Percentiles rank a stretch among this genome's conserved stretches.
phyloP scores from a whole-genome alignment of 2,888 invertebrate genomes.

The Archaeoteleia sp. region DNA sequence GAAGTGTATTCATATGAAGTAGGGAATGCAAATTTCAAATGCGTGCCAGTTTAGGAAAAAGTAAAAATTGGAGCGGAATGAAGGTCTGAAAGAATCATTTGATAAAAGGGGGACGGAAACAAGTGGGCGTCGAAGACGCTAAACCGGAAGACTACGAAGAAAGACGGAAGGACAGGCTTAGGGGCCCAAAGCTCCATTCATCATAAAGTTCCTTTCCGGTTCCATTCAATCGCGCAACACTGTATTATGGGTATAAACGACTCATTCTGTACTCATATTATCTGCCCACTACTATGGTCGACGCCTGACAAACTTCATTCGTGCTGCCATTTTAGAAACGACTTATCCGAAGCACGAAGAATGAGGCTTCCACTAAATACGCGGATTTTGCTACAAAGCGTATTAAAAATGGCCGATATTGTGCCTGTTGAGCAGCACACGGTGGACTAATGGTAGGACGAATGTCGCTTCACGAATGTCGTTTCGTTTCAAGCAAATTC shows the following conservation, averaged over 20 bases:
- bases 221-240: conserved; percentile 48
- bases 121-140: conserved; percentile 55
- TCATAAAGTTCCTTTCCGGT: conserved; percentile 51
- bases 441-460: conserved; percentile 17
- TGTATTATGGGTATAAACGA: conserved; percentile 22
- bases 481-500: conserved; percentile 31
- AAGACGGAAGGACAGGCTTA: conserved; percentile 67
- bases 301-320: conserved; percentile 47
- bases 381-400: conserved; percentile 48
- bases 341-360: conserved; percentile 36
- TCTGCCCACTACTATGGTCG: conserved; percentile 35
- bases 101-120: conserved; percentile 42
- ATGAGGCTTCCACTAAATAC: conserved; percentile 42
- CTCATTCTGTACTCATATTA: conserved; percentile 43
- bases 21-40: conserved; percentile 16
- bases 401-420: conserved; percentile 50
- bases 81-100: conserved; percentile 6
- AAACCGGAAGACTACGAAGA: conserved; percentile 66
- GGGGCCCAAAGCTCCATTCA: conserved; percentile 62
- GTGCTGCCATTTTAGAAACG: conserved; percentile 22
- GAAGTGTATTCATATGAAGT: too few species aligned
- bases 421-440: conserved; percentile 37
- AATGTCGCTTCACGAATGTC: conserved; percentile 7
- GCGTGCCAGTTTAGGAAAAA: conserved; percentile 23
- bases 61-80: conserved; percentile 27